These are phyloP conservation scores for Loxodonta africana DNA, from an alignment of 2,113 vertebrate species.

Conservation along the genomic window DNA sequence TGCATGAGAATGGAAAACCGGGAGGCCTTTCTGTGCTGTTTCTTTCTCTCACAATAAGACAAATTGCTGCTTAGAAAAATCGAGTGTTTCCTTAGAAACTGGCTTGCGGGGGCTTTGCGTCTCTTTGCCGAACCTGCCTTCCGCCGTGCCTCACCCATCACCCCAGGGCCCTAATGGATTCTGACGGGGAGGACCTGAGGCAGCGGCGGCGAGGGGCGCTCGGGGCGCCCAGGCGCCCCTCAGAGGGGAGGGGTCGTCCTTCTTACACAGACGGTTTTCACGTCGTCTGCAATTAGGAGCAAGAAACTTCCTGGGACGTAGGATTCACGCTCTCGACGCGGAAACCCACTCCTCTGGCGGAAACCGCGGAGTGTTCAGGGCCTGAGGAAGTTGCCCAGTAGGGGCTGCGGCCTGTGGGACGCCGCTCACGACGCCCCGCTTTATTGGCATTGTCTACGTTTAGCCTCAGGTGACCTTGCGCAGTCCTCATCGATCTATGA, in stretches of 20 bases:
- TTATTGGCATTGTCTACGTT: not conserved
- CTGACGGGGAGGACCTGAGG: not conserved
- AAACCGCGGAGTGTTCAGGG: not conserved
- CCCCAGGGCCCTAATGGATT: not conserved
- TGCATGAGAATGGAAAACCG: constrained; percentile 86
- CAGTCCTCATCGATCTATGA: not conserved
- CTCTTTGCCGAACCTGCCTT: not conserved
- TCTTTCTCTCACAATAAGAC: constrained; percentile 79
- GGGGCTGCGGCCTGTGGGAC: not conserved
- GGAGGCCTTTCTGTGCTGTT: constrained; percentile 79
- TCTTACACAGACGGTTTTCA: not conserved
- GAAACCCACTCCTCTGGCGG: not conserved
- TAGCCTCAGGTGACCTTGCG: not conserved
- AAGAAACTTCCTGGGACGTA: constrained; percentile 55
- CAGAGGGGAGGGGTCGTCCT: not conserved
- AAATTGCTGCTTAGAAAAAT: constrained; percentile 74
- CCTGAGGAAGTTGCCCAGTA: not conserved
- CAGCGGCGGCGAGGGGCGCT: not conserved
- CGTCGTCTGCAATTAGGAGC: not conserved
- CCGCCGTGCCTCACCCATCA: not conserved
- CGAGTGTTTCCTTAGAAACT: constrained; percentile 83
- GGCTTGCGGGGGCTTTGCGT: constrained; percentile 39
- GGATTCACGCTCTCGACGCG: not conserved
- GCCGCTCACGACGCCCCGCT: not conserved
- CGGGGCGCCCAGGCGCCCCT: not conserved